A percentile compares a stretch with the other conserved stretches of the same genome.
phyloP scores from a whole-genome alignment of 1,140 invertebrate genomes.

The Saccostrea glomerata region DNA sequence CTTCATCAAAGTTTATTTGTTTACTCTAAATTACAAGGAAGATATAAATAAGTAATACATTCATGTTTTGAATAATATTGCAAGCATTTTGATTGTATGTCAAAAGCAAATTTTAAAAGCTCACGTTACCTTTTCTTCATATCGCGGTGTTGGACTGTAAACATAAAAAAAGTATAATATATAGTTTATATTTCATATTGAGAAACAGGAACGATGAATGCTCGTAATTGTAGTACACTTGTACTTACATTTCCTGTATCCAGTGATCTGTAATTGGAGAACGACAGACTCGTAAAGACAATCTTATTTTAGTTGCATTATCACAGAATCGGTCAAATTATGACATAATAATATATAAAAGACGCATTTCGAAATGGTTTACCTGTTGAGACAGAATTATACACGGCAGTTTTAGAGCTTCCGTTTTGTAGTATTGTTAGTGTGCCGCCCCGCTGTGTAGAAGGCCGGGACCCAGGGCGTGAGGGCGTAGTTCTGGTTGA shows the following conservation, averaged over 20 bases:
- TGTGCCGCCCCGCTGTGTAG: neutral
- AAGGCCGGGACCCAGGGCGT: neutral
- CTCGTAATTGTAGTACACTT: neutral
- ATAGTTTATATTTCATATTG: neutral
- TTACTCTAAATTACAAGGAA: neutral
- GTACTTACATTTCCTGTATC: conserved; percentile 7
- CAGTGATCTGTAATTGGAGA: neutral
- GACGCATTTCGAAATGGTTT: neutral
- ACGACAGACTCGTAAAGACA: neutral
- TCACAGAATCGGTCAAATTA: neutral
- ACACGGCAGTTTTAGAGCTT: neutral
- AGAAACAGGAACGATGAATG: no score
- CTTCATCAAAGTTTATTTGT: conserved; percentile 13
- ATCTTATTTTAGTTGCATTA: neutral
- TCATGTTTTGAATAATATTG: neutral
- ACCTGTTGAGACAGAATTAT: neutral
- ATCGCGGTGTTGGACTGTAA: neutral
- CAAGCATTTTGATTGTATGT: neutral
- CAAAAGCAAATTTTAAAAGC: neutral
- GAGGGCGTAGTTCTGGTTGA: neutral
- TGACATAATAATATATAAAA: neutral
- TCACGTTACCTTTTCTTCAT: conserved; percentile 21
- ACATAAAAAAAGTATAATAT: neutral
- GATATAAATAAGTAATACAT: neutral
- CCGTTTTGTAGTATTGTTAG: neutral